Evolutionary conservation across 2,113 vertebrate species (phyloP), one percentile per base, ranked within the genome.

Genomic region (Heterotis niloticus): DNA sequence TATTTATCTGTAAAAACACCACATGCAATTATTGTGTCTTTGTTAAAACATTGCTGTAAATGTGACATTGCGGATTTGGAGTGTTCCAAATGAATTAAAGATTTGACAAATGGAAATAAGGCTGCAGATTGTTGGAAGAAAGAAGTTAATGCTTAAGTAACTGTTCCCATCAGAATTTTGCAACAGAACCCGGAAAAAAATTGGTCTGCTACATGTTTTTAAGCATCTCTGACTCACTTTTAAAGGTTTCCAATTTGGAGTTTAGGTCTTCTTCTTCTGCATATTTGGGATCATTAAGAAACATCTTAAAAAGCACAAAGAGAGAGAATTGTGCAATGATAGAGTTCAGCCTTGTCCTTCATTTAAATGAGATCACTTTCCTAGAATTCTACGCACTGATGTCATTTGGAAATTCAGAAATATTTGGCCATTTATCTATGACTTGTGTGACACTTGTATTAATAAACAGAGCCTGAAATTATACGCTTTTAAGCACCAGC

Each of bases 241-340:
- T 94, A 84, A 94, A 95, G 76, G 85, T 78, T 75, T 92, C 92
- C 80, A 95, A 89, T 79, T 94, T 94, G 71, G 83, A 85, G 13
- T 79, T 78, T 20, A 95, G 88, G 26, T 93, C 92, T 84, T 94
- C 91, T 69, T 92, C 94, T 5, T 85, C 89, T 86, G 81, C 91
- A 84, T 93, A 94, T 79, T 92, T 89, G 11, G 92, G 87, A 76
- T 94, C 90, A 23, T 90, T 87, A 71, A 94, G 87, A 87, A 94
- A 94, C 70, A 87, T 89, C 94, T 95, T 24, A 5, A n/a, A 70
- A 64, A 24, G 54, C 77, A 9, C 84, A 88, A 84, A 86, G 44
- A 82, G 65, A 79, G 77, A 67, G 52, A 64, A 24, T 29, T 62
- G 20, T 34, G 59, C 74, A 75, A 34, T 24, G 26, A 64, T 9